Percentiles rank a stretch among this genome's conserved stretches.
These are phyloP conservation scores for Strigamia maritima DNA, from an alignment of 2,888 invertebrate genomes.

Conservation along the genomic window DNA sequence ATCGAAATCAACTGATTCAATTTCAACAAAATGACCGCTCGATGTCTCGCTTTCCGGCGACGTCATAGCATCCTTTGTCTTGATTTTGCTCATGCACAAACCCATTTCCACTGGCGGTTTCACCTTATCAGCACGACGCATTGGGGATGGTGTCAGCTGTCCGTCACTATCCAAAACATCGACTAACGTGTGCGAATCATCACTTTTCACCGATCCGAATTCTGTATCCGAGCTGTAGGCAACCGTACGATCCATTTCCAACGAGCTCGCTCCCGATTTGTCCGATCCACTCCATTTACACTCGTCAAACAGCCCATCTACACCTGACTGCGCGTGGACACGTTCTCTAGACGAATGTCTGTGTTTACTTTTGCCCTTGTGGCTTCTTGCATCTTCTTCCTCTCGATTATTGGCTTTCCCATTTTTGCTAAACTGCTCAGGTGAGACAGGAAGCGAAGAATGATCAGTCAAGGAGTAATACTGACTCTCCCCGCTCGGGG, in stretches of 20 bases:
- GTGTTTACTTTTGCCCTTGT: not conserved
- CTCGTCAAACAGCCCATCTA: slow-evolving; percentile 27
- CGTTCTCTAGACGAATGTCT: not conserved
- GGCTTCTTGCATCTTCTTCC: not conserved
- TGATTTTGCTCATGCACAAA: not conserved
- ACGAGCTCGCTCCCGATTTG: slow-evolving; percentile 25
- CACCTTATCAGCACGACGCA: slow-evolving; percentile 5
- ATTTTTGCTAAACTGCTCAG: not conserved
- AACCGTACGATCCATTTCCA: slow-evolving; percentile 41
- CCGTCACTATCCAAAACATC: slow-evolving; percentile 28
- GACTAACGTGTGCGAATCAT: slow-evolving; percentile 41
- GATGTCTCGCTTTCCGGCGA: slow-evolving; percentile 48
- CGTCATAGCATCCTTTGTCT: slow-evolving; percentile 41
- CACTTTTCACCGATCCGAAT: slow-evolving; percentile 42
- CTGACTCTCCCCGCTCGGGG: slow-evolving; percentile 40
- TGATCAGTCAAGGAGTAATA: slow-evolving; percentile 42
- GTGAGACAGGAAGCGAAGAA: slow-evolving; percentile 37
- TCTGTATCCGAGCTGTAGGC: slow-evolving; percentile 43
- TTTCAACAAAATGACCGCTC: slow-evolving; percentile 47
- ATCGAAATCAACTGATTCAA: slow-evolving; percentile 43
- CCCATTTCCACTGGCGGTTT: slow-evolving; percentile 15
- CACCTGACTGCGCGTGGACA: not conserved
- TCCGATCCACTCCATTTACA: slow-evolving; percentile 35
- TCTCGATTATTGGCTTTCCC: not conserved
- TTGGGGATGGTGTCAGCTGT: not conserved